phyloP scores from a whole-genome alignment of 2,113 vertebrate species.

The Ptilorrhoa leucosticta region DNA sequence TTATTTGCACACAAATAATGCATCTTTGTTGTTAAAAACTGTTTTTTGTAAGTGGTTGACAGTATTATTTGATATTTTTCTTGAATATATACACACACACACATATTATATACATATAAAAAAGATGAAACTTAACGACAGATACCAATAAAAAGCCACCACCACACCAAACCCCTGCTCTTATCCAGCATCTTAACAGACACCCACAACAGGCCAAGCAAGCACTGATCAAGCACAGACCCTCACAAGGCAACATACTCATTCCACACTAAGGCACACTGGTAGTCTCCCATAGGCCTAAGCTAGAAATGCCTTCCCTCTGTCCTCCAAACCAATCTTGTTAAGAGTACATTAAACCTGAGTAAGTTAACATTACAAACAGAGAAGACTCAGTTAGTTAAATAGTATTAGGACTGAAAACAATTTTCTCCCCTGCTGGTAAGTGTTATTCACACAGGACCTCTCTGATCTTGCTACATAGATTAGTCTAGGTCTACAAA shows the following conservation, averaged over 20 bases:
- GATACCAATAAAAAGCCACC: not conserved
- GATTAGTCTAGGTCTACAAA: not conserved
- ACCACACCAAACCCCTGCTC: not conserved
- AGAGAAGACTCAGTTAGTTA: not conserved
- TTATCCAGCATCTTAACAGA: not conserved
- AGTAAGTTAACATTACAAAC: not conserved
- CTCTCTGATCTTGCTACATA: not conserved
- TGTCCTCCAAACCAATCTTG: not conserved
- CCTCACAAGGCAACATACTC: not conserved
- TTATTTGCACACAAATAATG: not conserved
- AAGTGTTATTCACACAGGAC: not conserved
- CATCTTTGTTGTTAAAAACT: not conserved
- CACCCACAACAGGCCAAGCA: not conserved
- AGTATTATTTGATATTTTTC: not conserved
- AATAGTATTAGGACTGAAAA: not conserved
- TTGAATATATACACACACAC: not conserved
- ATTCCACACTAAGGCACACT: not conserved
- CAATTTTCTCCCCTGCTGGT: not conserved
- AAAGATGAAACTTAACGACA: not conserved
- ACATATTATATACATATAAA: accelerated
- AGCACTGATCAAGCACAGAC: not conserved
- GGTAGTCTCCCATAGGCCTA: not conserved
- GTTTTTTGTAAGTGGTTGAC: not conserved
- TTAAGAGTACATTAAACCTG: not conserved
- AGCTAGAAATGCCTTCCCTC: not conserved